phyloP scores from a whole-genome alignment of 2,888 invertebrate species.

The Cyrtodaria siliqua region DNA sequence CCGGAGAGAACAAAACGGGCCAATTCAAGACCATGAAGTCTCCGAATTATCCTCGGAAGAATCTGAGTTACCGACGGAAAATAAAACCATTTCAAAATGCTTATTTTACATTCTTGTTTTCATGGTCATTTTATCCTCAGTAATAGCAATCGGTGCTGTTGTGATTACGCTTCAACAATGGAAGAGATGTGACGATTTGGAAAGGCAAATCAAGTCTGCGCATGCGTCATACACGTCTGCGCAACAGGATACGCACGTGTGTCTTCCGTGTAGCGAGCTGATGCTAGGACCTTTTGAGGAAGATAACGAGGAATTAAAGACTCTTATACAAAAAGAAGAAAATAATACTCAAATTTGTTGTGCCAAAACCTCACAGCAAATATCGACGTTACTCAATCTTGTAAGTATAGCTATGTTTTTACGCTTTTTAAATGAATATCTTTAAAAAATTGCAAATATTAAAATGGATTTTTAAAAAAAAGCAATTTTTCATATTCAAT shows the following conservation, averaged over 20 bases:
- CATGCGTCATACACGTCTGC: constrained; percentile 13
- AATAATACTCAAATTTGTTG: constrained; percentile 57
- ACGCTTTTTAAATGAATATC: too few species aligned
- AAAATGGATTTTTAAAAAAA: too few species aligned
- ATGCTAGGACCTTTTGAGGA: constrained; percentile 60
- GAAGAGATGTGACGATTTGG: constrained; percentile 6
- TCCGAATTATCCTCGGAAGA: background rate
- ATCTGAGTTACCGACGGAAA: background rate
- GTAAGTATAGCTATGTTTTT: too few species aligned
- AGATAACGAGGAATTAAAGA: constrained; percentile 42
- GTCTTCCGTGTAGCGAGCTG: constrained; percentile 62
- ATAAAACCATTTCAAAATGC: constrained; percentile 16
- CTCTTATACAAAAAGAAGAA: constrained; percentile 32
- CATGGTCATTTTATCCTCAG: constrained; percentile 5
- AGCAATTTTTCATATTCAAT: too few species aligned
- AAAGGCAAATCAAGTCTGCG: constrained; percentile 4
- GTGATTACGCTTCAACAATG: background rate
- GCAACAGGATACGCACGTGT: constrained; percentile 38
- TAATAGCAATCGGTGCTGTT: background rate
- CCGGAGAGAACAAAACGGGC: too few species aligned
- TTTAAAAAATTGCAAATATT: too few species aligned
- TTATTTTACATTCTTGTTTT: background rate
- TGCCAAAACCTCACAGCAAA: constrained; percentile 50
- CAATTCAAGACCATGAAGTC: background rate
- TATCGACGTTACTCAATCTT: constrained; percentile 55